A percentile compares a stretch with the other conserved stretches of the same genome.
These are phyloP conservation scores for Hippocampus mohnikei DNA, from an alignment of 2,113 vertebrate species.

Conservation along the genomic window DNA sequence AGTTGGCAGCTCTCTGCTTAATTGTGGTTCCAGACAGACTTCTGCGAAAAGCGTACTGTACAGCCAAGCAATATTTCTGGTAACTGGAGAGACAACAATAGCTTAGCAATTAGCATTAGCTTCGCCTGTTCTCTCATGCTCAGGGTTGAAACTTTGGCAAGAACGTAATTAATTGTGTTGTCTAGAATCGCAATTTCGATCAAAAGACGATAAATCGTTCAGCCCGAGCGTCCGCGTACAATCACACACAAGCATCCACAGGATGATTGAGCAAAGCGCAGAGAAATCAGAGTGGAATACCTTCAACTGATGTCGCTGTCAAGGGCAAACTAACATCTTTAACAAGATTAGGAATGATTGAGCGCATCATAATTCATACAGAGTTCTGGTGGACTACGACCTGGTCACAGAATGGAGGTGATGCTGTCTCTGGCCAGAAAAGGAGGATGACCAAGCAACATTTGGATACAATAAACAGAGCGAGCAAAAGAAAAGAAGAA, in stretches of 20 bases:
- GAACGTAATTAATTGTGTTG: too few species aligned
- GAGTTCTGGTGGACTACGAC: constrained; percentile 47
- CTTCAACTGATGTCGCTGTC: constrained; percentile 56
- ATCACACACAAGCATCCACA: constrained; percentile 46
- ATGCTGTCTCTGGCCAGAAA: constrained; percentile 54
- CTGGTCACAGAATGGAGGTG: constrained; percentile 53
- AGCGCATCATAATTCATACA: constrained; percentile 68
- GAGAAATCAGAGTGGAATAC: constrained; percentile 66
- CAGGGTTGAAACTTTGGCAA: too few species aligned
- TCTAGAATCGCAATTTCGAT: too few species aligned
- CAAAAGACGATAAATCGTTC: too few species aligned
- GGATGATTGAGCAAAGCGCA: constrained; percentile 59
- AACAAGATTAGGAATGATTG: constrained; percentile 73
- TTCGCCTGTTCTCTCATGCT: too few species aligned
- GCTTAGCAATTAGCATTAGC: too few species aligned
- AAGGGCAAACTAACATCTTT: constrained; percentile 73
- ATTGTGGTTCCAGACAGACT: too few species aligned
- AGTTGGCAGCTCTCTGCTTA: too few species aligned
- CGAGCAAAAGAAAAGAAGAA: constrained; percentile 5
- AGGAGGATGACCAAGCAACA: constrained; percentile 20
- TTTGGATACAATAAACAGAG: neutral
- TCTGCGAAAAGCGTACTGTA: too few species aligned
- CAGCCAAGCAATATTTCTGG: too few species aligned
- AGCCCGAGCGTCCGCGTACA: constrained; percentile 20
- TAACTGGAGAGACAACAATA: too few species aligned